Conservation (phyloP, 2,888 invertebrate genomes). For the Drosophila pseudotakahashii region DNA sequence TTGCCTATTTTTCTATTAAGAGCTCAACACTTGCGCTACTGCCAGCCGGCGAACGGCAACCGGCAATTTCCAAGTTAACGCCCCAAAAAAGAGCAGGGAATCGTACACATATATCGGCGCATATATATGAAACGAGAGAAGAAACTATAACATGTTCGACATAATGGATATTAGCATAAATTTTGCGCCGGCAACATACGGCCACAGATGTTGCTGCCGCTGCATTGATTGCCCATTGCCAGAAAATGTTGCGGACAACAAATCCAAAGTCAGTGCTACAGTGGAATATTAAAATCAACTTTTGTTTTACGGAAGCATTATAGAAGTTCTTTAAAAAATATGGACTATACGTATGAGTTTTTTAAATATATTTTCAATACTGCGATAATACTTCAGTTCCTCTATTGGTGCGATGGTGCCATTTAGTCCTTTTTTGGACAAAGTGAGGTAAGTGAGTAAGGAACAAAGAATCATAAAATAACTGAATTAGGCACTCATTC, state of each 20-base stretch:
- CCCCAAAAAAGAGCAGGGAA: constrained; percentile 50
- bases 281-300: neutral
- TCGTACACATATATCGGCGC: constrained; percentile 16
- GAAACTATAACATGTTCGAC: constrained; percentile 82
- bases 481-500: no score
- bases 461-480: no score
- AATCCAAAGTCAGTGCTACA: constrained; percentile 63
- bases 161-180: constrained; percentile 83
- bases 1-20: constrained; percentile 77
- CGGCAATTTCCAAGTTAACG: constrained; percentile 81
- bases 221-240: constrained; percentile 67
- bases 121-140: constrained; percentile 33
- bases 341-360: no score
- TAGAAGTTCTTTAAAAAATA: no score
- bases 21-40: constrained; percentile 82
- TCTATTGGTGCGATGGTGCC: no score
- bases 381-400: no score
- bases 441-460: no score
- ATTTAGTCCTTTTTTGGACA: no score
- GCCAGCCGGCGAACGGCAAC: constrained; percentile 60
- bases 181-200: constrained; percentile 64
- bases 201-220: constrained; percentile 56
- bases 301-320: no score
- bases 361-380: no score
- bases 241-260: constrained; percentile 75